Conservation (phyloP, 2,888 invertebrate genomes). For the Morinoia aosen region DNA sequence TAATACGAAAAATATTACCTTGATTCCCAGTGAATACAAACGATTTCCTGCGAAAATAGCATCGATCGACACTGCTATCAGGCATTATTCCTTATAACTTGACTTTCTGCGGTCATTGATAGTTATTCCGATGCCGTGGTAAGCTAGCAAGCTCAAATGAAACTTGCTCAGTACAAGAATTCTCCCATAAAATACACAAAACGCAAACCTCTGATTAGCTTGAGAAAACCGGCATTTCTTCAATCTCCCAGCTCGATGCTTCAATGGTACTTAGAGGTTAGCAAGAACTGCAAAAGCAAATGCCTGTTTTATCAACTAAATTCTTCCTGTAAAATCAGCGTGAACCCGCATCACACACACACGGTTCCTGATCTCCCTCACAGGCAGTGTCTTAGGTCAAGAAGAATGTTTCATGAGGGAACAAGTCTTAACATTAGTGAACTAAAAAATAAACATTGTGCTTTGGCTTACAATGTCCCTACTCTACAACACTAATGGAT, state of each 20-base stretch:
- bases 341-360: background rate
- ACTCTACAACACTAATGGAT: background rate
- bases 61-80: background rate
- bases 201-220: background rate
- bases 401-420: background rate
- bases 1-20: background rate
- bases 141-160: background rate
- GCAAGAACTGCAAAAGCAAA: background rate
- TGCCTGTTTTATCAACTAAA: no score
- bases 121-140: background rate
- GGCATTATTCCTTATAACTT: background rate
- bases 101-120: background rate
- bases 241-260: background rate
- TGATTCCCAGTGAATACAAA: background rate
- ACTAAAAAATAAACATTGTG: conserved; percentile 37
- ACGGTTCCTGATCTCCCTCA: background rate
- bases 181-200: background rate
- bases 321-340: background rate
- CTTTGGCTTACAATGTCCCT: conserved; percentile 19
- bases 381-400: background rate
- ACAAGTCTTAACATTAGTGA: background rate
- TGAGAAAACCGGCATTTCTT: background rate
- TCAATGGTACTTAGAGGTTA: background rate
- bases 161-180: background rate
- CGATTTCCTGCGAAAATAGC: background rate